phyloP scores from a whole-genome alignment of 2,888 invertebrate genomes.

The Ormyrus nitidulus region DNA sequence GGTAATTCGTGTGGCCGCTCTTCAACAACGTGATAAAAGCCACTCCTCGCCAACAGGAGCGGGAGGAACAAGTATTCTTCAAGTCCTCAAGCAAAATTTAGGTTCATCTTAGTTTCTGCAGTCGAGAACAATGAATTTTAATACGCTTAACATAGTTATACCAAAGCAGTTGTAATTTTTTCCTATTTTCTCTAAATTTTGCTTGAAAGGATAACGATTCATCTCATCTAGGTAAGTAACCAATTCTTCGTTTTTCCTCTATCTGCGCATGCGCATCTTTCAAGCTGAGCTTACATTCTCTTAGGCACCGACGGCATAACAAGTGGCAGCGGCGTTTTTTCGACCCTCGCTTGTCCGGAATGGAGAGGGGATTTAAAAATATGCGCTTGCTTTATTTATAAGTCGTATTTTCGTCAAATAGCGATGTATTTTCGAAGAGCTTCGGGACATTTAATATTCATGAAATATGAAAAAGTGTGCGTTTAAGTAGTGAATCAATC shows the following conservation, averaged over 20 bases:
- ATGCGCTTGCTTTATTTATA: constrained; percentile 3
- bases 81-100: background rate
- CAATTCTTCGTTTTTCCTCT: constrained; percentile 41
- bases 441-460: background rate
- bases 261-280: background rate
- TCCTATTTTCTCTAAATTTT: too few relatives aligned
- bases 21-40: too few relatives aligned
- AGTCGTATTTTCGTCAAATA: background rate
- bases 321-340: background rate
- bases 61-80: constrained; percentile 26
- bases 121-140: constrained; percentile 43
- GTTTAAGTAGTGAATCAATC: too few relatives aligned
- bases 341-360: background rate
- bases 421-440: background rate
- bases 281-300: background rate
- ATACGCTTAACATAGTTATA: too few relatives aligned
- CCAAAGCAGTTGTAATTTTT: background rate
- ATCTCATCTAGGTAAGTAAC: too few relatives aligned
- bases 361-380: constrained; percentile 14
- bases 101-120: background rate
- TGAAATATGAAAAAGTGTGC: too few relatives aligned
- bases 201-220: too few relatives aligned
- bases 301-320: background rate
- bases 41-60: constrained; percentile 42
- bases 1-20: too few relatives aligned